These are phyloP conservation scores for Sitta carolinensis DNA, from an alignment of 2,797 vertebrate species.

Conservation along the genomic window DNA sequence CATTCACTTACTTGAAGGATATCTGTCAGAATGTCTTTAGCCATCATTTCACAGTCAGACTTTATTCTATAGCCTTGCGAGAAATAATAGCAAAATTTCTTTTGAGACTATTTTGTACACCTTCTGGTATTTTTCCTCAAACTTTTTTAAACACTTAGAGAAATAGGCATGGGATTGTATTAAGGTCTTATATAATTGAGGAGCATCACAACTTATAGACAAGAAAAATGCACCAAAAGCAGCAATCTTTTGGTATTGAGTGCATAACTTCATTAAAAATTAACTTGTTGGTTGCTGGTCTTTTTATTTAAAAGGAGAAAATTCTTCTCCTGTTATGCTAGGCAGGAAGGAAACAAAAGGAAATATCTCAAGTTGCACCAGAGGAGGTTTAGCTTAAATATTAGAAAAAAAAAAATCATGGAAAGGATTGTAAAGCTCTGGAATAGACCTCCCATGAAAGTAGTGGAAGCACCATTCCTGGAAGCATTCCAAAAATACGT, in stretches of 20 bases:
- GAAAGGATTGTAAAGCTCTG: not conserved
- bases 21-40: conserved; percentile 11
- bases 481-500: not conserved
- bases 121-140: not conserved
- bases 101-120: not conserved
- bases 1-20: conserved; percentile 1
- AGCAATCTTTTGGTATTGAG: not conserved
- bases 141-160: not conserved
- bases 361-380: not conserved
- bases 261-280: not conserved
- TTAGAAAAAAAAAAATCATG: not conserved
- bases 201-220: not conserved
- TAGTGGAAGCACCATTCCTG: not conserved
- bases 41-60: not conserved
- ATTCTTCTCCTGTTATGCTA: not conserved
- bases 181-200: not conserved
- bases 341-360: not conserved
- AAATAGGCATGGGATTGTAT: not conserved
- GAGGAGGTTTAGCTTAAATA: not conserved
- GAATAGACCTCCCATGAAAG: not conserved
- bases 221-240: not conserved
- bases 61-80: not conserved
- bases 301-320: not conserved
- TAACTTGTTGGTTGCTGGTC: not conserved
- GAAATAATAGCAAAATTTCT: not conserved